phyloP scores from a whole-genome alignment of 2,113 vertebrate genomes.

The Thomomys bottae region DNA sequence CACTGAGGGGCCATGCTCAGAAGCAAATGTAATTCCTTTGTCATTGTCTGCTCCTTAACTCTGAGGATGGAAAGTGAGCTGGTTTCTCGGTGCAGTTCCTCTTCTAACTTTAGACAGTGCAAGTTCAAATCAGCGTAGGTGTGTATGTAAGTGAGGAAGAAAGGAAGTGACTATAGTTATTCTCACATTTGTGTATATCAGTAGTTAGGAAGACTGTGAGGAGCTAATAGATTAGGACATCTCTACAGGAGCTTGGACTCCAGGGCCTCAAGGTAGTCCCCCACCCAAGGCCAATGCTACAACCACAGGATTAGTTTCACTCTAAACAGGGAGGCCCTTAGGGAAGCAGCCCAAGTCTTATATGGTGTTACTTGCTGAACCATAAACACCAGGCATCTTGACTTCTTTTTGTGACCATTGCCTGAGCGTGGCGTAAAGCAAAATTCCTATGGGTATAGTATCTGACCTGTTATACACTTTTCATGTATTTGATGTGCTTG shows the following conservation, averaged over 20 bases:
- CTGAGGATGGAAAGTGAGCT: not conserved
- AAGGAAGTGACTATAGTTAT: not conserved
- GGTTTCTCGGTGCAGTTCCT: not conserved
- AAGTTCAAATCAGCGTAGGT: not conserved
- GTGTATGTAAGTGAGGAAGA: not conserved
- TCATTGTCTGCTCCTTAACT: not conserved
- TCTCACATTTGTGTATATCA: not conserved
- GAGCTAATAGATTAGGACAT: not conserved
- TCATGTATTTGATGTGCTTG: not conserved
- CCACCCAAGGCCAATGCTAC: not conserved
- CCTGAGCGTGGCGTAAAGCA: conserved; percentile 20
- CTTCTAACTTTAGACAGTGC: not conserved
- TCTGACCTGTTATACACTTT: not conserved
- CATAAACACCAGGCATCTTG: conserved; percentile 12
- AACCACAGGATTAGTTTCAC: not conserved
- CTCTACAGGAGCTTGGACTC: not conserved
- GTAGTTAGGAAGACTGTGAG: not conserved
- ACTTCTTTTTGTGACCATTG: conserved; percentile 25
- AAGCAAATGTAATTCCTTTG: not conserved
- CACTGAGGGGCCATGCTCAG: not conserved
- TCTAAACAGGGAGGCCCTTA: not conserved
- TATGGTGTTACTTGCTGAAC: conserved; percentile 36
- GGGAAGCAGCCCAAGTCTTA: not conserved
- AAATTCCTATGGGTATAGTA: not conserved
- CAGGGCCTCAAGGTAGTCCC: not conserved